phyloP scores from a whole-genome alignment of 2,797 vertebrate genomes.

The Pseudomugil tenellus region DNA sequence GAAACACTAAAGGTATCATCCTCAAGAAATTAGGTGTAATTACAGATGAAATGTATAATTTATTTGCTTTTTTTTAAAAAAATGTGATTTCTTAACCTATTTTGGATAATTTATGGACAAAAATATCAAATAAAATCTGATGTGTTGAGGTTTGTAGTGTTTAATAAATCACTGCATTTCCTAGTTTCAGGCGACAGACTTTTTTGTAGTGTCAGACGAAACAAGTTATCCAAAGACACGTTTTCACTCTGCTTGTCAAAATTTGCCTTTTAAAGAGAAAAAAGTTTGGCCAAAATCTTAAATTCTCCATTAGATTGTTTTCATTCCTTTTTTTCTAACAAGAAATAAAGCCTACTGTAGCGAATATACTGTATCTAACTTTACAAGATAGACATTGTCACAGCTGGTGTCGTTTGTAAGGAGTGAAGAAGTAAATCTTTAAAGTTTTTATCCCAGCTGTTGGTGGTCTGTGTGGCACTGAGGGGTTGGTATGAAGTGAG shows the following conservation, averaged over 20 bases:
- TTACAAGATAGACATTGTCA: background rate
- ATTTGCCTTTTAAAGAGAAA: background rate
- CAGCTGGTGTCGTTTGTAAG: background rate
- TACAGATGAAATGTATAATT: background rate
- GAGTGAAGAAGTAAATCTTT: constrained; percentile 13
- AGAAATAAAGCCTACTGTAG: background rate
- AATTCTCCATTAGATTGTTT: background rate
- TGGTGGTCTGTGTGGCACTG: constrained; percentile 67
- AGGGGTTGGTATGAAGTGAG: constrained; percentile 71
- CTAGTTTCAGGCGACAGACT: background rate
- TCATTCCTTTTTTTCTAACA: background rate
- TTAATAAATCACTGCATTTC: background rate
- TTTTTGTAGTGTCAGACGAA: background rate
- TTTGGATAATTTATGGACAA: background rate
- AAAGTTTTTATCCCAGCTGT: constrained; percentile 32
- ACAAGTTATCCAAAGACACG: background rate
- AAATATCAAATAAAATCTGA: background rate
- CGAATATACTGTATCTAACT: background rate
- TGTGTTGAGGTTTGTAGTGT: background rate
- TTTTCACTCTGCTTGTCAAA: background rate
- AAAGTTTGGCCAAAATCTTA: background rate
- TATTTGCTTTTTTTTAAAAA: background rate
- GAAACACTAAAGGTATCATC: background rate
- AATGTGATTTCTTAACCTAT: background rate
- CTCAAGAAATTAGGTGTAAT: background rate